Evolutionary conservation across 1,140 invertebrate species (phyloP).

Genomic region (Medauroidea extradentata): DNA sequence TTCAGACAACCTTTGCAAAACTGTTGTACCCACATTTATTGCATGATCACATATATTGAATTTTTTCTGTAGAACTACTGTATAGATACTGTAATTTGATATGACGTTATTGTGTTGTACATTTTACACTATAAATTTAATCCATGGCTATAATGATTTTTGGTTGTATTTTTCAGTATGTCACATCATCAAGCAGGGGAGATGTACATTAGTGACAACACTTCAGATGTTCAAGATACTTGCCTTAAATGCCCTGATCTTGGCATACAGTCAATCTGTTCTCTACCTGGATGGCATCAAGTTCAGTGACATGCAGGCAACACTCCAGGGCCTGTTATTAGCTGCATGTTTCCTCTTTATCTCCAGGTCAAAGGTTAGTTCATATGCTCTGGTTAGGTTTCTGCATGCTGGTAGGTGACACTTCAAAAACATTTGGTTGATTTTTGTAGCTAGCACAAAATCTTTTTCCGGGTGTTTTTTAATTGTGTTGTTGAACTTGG

Average conservation of each 20-base stretch:
- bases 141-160: too few species aligned
- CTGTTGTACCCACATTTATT: not conserved
- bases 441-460: too few species aligned
- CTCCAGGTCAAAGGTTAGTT: conserved; percentile 87
- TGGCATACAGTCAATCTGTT: conserved; percentile 98
- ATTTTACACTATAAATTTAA: too few species aligned
- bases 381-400: too few species aligned
- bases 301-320: conserved; percentile 96
- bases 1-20: not conserved
- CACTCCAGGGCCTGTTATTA: conserved; percentile 88
- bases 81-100: too few species aligned
- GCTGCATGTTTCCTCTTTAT: conserved; percentile 98
- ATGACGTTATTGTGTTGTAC: too few species aligned
- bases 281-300: conserved; percentile 97
- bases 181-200: conserved; percentile 98
- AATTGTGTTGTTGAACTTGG: too few species aligned
- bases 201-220: conserved; percentile 97
- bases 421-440: conserved; percentile 2
- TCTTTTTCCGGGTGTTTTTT: too few species aligned
- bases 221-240: conserved; percentile 99
- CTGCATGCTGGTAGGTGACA: not conserved
- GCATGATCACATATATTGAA: too few species aligned
- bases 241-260: conserved; percentile 95
- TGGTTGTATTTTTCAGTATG: too few species aligned
- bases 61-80: too few species aligned